Base-by-base conservation (phyloP, 2,888 invertebrate genomes). In the Pammene aurita region DNA sequence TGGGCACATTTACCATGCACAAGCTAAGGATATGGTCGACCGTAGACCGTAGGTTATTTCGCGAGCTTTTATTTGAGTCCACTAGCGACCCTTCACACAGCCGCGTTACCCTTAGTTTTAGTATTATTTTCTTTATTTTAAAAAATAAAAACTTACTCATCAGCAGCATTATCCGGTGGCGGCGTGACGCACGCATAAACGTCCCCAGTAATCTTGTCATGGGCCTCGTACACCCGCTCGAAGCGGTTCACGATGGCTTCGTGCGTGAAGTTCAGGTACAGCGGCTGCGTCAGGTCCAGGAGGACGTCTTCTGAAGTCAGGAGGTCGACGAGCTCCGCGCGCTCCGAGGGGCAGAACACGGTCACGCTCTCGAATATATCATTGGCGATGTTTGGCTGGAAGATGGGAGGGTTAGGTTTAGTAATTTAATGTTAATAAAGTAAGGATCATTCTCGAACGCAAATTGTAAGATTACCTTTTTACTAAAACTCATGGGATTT, bases 231-330 rank as follows among this genome's bases (percentile, higher is more conserved):
- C 76, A 78, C 84, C 73, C 78, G 84, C 86, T 95, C 95, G 83
- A 97, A 93, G 80, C 95, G 95, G 81, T 96, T 94, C 88, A 97
- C 95, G 82, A 97, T 96, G 76, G 94, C 94, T 80, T 95, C 94
- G 93, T 96, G 96, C 74, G 96, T 96, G 88, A 96, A 97, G 93
- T 97, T 97, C 91, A 97, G 94, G 94, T 96, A 97, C 90, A 97
- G 88, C 66, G 96, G 96, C 86, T 94, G 94, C 72, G 94, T 94
- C 95, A 97, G 96, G 89, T 97, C 96, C 77, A 97, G 94, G 76
- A 97, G 93, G 57, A 95, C 86, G 88, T 96, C 96, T 87, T 97
- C 97, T 72, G 95, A 94, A 73, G 95, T 94, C 81, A 97, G 88
- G 75, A 96, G 88, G 77, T 95, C 94, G 78, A 97, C 94, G 75